Evolutionary conservation across 2,888 invertebrate species (phyloP), one percentile per base, ranked within the genome.

Genomic region (Tromatobia lineatoria): DNA sequence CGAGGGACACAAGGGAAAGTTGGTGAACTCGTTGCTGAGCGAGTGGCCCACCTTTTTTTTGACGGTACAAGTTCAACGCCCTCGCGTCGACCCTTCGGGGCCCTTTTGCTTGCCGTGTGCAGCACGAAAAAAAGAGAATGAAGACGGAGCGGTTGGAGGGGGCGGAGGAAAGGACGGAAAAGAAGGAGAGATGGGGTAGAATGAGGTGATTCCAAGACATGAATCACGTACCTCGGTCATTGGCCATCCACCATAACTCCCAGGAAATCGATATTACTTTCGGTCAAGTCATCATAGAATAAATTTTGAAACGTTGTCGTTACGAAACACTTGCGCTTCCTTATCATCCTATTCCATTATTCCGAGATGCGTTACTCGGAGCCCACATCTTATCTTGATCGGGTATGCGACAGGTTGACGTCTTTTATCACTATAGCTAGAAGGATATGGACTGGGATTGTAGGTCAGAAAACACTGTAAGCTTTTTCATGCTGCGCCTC

Each of bases 1-100:
- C 69, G 69, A 59, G 69, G 75, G 86, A 79, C 82, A 87, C 82
- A 87, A 87, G 87, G 86, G 86, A 87, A 87, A 87, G 87, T 84
- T 85, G 75, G 85, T 80, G 80, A 78, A 82, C 81, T 83, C 85
- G 80, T 83, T 80, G 82, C 79, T 20, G 80, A 80, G 77, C 73
- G 77, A 64, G 74, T 85, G 85, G 87, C 85, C 87, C 85, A 86
- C 80, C 85, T 78, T 78, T 80, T n/a, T 83, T 83, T 75, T 45
- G 64, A 20, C 75, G 74, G 80, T 42, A 67, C 73, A 79, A 73
- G 87, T 85, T 87, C 87, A 84, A 85, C 77, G 87, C 83, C 86
- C 87, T 78, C 82, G 70, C 71, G 57, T 57, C 80, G 76, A 83
- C 74, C 71, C 78, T 82, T 85, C 80, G 54, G 67, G 67, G 74